Evolutionary conservation across 1,140 invertebrate species (phyloP), one percentile per base, ranked within the genome.

Genomic region (Eubasilissa regina): DNA sequence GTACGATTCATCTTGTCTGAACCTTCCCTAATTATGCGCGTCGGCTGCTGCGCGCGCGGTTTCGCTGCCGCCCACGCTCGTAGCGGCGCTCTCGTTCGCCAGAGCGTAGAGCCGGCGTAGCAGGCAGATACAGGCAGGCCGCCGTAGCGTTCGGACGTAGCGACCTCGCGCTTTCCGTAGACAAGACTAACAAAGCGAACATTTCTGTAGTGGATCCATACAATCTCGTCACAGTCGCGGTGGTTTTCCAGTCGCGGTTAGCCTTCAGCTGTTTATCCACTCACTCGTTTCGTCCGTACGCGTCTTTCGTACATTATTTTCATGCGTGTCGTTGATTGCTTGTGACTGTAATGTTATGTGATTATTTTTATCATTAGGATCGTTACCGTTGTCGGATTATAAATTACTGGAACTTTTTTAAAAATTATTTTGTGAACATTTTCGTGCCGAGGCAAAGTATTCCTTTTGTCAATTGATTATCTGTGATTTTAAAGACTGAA

Each of bases 1-100:
- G 53, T 47, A 13, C 66, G 13, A 74, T 74, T 55, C 25, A 56
- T 74, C 11, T 35, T 35, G 70, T 43, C 51, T 43, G n/a, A 74
- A 73, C 68, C 47, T 35, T 55, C 21, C 51, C 53, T 74, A 55
- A 74, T 56, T 43, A 35, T 74, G 70, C 70, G 70, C 70, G 11
- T 51, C 44, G 6, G 15, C 10, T 51, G 15, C 21, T 56, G 70
- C 70, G 70, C 70, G 56, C 4, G 48, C 17, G 19, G 12, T 55
- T 25, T 73, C 48, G 25, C 4, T 21, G 70, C 48, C 70, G 11
- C 70, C 70, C 53, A 73, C 70, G 51, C n/a, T n/a, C n/a, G n/a
- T n/a, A n/a, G 48, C 19, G 21, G 13, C 55, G 25, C 55, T 21
- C 21, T 1, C 13, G 70, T 19, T n/a, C 70, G 12, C 70, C 70